Base-by-base conservation (phyloP, 1,140 invertebrate species). In the Ctenoplectra terminalis region DNA sequence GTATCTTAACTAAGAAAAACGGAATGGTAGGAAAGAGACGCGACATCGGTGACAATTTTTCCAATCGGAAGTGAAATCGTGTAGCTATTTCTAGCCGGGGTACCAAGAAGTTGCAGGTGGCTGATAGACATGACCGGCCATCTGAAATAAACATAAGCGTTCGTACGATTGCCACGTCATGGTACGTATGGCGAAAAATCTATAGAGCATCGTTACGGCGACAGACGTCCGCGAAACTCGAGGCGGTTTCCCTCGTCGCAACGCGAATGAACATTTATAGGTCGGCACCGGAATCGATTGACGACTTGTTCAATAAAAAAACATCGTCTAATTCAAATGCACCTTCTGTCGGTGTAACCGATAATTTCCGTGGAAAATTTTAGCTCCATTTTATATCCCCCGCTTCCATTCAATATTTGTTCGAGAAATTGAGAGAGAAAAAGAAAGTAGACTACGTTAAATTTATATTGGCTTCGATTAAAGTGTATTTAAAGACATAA, bases 91-190 rank as follows among this genome's bases (percentile, higher is more conserved):
- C 40, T 17, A 74, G 29, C 11, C 37, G 13, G 40, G 54, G 48
- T 63, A 72, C 52, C 66, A 58, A 52, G 52, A 79, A 73, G 58
- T 73, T 63, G 58, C 77, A 73, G 77, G 67, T 75, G 71, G 37
- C 37, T 67, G 79, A 75, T 56, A 83, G 81, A 80, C 77, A 61
- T 83, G 86, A 87, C 50, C 87, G 77, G 83, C 67, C 81, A 71
- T 83, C 86, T 91, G 86, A 92, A 93, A 93, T 91, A 91, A 93
- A 91, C 91, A 91, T 91, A 90, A 91, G 86, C 89, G 86, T 80
- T 84, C 74, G 83, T 83, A 76, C 88, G 81, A 92, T 90, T 86
- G 92, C 93, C 93, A 93, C 93, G 93, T 93, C 93, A 93, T 87
- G 85, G 77, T 88, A 78, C 87, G 82, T 76, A 78, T 80, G 54